Evolutionary conservation across 2,113 vertebrate species (phyloP), one percentile per base, ranked within the genome.

Genomic region (Psittacus erithacus): DNA sequence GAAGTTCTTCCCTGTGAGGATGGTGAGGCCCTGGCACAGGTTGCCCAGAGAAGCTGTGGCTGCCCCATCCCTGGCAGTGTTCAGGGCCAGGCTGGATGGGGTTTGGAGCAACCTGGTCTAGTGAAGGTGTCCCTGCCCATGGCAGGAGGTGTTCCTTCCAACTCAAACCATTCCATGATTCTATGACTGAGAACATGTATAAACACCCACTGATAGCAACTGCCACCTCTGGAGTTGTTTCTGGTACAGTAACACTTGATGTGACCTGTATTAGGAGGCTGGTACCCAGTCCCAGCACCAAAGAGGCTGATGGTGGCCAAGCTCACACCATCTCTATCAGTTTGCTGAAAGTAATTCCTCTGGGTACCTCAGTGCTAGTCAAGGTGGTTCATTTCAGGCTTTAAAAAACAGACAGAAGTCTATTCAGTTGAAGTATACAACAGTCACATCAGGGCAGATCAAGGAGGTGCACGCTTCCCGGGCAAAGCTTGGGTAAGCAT

Each of bases 401-500:
- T 64, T 33, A 71, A 93, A 91, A 75, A 62, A 2, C 24, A 49
- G 16, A 49, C 60, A 71, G 39, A 69, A 17, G 55, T 55, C 63
- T 69, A 17, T 60, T 82, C 69, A 88, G 50, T 38, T 57, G 1
- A 76, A 78, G 43, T 10, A 50, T 20, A 24, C 33, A 59, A 35
- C n/a, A 35, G 22, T 24, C 29, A 8, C 39, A 29, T 3, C 17
- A 22, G 53, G 35, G 53, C 69, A 53, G 46, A 19, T 4, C 7
- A 15, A 75, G 62, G 86, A 90, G 46, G 39, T 6, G 8, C 3
- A 0, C 0, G 1, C 53, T 57, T 50, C 80, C 68, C n/a, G 46
- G 84, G 16, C 82, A 53, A 31, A 78, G 59, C 78, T 81, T 62
- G 77, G 94, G 73, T 92, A 96, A 74, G 85, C 70, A 92, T 46